These are phyloP conservation scores for Scaptomyza polygonia DNA, from an alignment of 2,888 invertebrate species.

Conservation along the genomic window DNA sequence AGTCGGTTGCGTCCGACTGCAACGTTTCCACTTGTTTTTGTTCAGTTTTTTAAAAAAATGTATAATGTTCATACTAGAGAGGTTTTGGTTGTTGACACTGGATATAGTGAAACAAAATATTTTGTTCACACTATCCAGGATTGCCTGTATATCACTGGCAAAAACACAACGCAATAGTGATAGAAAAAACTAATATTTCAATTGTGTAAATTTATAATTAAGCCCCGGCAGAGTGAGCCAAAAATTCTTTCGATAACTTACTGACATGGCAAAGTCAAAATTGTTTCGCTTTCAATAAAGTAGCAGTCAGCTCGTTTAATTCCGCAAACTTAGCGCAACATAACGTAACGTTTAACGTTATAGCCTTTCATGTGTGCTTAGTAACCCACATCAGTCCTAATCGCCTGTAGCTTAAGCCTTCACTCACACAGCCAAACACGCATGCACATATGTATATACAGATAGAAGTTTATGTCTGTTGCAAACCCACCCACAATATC, in stretches of 20 bases:
- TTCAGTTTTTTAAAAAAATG: too few species aligned
- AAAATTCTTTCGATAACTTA: not conserved
- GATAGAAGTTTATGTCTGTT: slow-evolving; percentile 35
- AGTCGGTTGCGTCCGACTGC: too few species aligned
- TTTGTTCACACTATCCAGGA: not conserved
- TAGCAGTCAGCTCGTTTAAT: slow-evolving; percentile 54
- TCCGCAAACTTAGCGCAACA: slow-evolving; percentile 56
- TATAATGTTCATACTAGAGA: too few species aligned
- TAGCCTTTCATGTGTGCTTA: slow-evolving; percentile 80
- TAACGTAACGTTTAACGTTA: slow-evolving; percentile 77
- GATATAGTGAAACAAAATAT: too few species aligned
- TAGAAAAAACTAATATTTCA: slow-evolving; percentile 13
- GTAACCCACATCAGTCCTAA: slow-evolving; percentile 80
- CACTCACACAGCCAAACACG: slow-evolving; percentile 26
- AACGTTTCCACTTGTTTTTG: too few species aligned
- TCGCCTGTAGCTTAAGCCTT: slow-evolving; percentile 65
- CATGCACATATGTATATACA: not conserved
- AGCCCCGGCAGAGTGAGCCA: slow-evolving; percentile 6
- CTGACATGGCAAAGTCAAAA: slow-evolving; percentile 32
- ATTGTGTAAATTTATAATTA: slow-evolving; percentile 25
- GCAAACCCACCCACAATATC: slow-evolving; percentile 52
- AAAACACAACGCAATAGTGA: not conserved
- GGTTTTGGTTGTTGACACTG: too few species aligned
- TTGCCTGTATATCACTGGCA: slow-evolving; percentile 1
- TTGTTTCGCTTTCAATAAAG: slow-evolving; percentile 58